Conservation (phyloP, 35 echinoderm and acorn worm genomes). For the Holothuria glaberrima region DNA sequence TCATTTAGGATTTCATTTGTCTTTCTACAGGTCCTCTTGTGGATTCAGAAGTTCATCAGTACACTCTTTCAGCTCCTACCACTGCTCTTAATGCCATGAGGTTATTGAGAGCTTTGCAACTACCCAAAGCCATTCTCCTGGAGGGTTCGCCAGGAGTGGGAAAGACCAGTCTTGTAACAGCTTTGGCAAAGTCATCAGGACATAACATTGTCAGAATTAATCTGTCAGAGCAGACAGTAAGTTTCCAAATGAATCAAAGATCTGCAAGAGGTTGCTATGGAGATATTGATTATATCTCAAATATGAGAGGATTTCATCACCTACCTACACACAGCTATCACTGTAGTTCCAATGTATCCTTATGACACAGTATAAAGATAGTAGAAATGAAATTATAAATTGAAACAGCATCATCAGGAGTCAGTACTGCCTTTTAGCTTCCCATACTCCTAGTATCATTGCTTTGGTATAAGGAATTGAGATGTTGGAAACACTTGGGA, state of each 20-base stretch:
- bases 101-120: constrained; percentile 80
- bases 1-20: not conserved
- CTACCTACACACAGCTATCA: no score
- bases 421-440: no score
- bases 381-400: no score
- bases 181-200: constrained; percentile 83
- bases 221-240: constrained; percentile 97
- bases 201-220: constrained; percentile 89
- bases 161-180: constrained; percentile 88
- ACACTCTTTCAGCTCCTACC: constrained; percentile 86
- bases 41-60: constrained; percentile 30
- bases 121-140: constrained; percentile 79
- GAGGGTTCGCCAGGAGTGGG: constrained; percentile 92
- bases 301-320: no score
- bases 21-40: constrained; percentile 5
- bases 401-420: no score
- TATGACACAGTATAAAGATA: no score
- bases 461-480: no score
- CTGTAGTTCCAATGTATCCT: no score
- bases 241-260: constrained; percentile 5
- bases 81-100: constrained; percentile 81
- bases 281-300: not conserved
- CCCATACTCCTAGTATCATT: no score
- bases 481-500: no score
- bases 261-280: not conserved